Base-by-base conservation (phyloP, 2,113 vertebrate species). In the Probosciger aterrimus region DNA sequence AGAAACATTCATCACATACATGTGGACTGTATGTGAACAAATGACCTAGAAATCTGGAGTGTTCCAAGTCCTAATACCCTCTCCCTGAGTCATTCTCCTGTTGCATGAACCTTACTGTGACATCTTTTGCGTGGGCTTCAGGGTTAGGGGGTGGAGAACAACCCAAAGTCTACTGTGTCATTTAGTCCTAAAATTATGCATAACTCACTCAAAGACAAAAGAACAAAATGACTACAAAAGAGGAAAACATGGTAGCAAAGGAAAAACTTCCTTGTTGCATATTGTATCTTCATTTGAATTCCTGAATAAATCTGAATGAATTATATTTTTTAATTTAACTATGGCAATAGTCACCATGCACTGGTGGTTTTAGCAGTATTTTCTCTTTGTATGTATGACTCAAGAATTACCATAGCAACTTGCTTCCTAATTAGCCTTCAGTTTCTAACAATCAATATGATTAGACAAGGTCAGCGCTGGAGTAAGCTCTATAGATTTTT, bases 341-440 rank as follows among this genome's bases (percentile, higher is more conserved):
- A 76, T 95, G 86, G 84, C 98, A 96, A 95, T 63, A 95, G 93
- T 94, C 91, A 95, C 92, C 93, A 93, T 46, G 94, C 91, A 95
- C 87, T 95, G 84, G 90, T 95, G 94, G 96, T 94, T 96, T 95
- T 91, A 97, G 74, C 91, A 96, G 93, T 85, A 93, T 95, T 98
- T 92, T 98, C 81, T 97, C 91, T 96, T 97, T 98, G 86, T 97
- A 93, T 86, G 79, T 96, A 95, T 97, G 97, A 97, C 86, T 96
- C 92, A 93, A 93, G 88, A 71, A 98, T 98, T 98, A 83, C 97
- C 96, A 98, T 97, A 97, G 97, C 97, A 98, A 98, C 98, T 95
- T 86, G 65, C 86, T 97, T 96, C 96, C 92, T 92, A 96, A 98
- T 98, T 98, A 98, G 95, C 96, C 86, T 86, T 92, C 95, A 94